A percentile compares a stretch with the other conserved stretches of the same genome.
These are phyloP conservation scores for Rhogogaster chlorosoma DNA, from an alignment of 2,888 invertebrate genomes.

Conservation along the genomic window DNA sequence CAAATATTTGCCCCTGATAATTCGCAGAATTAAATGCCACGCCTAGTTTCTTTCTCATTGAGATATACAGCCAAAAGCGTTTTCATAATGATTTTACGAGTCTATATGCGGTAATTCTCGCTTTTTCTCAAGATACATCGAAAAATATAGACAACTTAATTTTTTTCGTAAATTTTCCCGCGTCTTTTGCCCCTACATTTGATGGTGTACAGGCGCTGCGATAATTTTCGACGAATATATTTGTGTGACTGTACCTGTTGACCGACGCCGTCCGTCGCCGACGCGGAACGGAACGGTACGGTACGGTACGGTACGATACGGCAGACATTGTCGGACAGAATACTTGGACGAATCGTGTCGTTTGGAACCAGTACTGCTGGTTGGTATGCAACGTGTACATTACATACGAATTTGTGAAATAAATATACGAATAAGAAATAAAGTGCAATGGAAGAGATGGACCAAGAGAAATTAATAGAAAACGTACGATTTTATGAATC, in stretches of 20 bases:
- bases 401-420: not conserved
- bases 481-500: not conserved
- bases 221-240: not conserved
- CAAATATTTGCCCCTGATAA: not conserved
- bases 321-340: not conserved
- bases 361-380: not conserved
- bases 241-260: not conserved
- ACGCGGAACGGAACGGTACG: conserved; percentile 27
- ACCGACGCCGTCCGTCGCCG: conserved; percentile 11
- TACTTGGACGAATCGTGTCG: not conserved
- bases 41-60: not conserved
- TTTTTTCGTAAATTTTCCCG: not conserved
- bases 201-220: not conserved
- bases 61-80: too few relatives aligned
- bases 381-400: not conserved
- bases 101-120: too few relatives aligned
- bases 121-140: not conserved
- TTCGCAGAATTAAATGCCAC: not conserved
- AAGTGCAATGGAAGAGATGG: too few relatives aligned
- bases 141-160: not conserved
- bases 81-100: too few relatives aligned
- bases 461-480: not conserved
- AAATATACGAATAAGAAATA: not conserved
- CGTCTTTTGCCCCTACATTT: not conserved
- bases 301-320: conserved; percentile 2